Base-by-base conservation (phyloP, 2,113 vertebrate genomes). In the Malurus cyaneus region DNA sequence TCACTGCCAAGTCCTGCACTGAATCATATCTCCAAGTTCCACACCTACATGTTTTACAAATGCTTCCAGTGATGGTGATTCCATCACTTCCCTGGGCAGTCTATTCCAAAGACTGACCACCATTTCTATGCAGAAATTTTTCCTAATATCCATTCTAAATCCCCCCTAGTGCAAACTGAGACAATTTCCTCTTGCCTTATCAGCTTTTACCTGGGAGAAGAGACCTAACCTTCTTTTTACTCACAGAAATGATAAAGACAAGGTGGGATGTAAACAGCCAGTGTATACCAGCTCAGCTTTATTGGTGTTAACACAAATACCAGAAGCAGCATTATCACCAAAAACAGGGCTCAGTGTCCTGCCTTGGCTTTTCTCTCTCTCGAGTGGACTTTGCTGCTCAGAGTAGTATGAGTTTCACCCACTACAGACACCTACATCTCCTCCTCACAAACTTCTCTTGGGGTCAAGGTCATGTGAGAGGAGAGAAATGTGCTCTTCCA, bases 111-210 rank as follows among this genome's bases (percentile, higher is more conserved):
- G 31, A 8, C 31, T 65, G 36, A 50, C 8, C 21, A 36, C 21
- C 9, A 14, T 50, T 57, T 36, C 14, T 28, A 31, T 36, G 18
- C 16, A 23, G 8, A 80, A 44, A 3, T 9, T 26, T 61, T 62
- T 61, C 21, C 13, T 69, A 18, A 49, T 61, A 26, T 11, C 14
- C 2, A 6, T 13, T 23, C 18, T 42, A 61, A 61, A 31, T 11
- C 9, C 61, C 25, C 8, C 0, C 1, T 8, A 12, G 17, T 18
- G 8, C 29, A 23, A 54, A 14, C n/a, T 34, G 41, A 31, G n/a
- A 29, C 4, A 31, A 15, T 23, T 47, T 69, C 14, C 20, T 82
- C 54, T 21, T 54, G 15, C 39, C 13, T 24, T 29, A 6, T n/a
- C 28, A 14, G 9, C 41, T n/a, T 41, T 60, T 47, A 29, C 11